Percentiles rank a stretch among this genome's conserved stretches.
phyloP scores from a whole-genome alignment of 2,113 vertebrate genomes.

The Ammodramus savannarum region DNA sequence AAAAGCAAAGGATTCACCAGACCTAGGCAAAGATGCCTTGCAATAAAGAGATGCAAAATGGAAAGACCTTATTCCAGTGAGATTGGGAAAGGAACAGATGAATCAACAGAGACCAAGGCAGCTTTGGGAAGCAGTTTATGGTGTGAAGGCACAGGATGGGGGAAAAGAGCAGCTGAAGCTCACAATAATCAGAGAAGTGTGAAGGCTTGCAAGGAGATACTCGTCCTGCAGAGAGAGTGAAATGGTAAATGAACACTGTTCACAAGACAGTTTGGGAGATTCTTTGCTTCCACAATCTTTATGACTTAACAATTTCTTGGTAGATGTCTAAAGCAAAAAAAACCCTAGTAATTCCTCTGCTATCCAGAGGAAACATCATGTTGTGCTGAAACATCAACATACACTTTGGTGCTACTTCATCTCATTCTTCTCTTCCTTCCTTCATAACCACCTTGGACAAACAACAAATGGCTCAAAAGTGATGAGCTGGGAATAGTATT shows the following conservation, averaged over 20 bases:
- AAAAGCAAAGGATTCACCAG: background rate
- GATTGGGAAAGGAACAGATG: background rate
- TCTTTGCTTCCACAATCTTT: background rate
- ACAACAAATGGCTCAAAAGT: background rate
- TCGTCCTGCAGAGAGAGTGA: background rate
- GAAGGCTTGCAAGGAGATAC: background rate
- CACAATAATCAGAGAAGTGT: background rate
- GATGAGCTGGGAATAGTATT: conserved; percentile 3
- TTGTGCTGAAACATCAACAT: background rate
- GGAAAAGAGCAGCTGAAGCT: background rate
- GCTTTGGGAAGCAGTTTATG: background rate
- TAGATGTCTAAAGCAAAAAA: background rate
- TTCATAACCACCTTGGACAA: background rate
- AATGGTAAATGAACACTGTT: background rate
- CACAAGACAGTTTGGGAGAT: background rate
- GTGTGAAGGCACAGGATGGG: background rate
- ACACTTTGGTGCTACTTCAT: background rate
- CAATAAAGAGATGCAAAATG: background rate
- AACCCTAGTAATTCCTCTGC: background rate
- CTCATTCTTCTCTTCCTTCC: background rate
- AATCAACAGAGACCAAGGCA: background rate
- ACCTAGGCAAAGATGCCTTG: background rate
- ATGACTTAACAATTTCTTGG: background rate
- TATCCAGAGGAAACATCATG: too few species aligned
- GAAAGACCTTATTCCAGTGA: background rate